These are phyloP conservation scores for Serilophus lunatus DNA, from an alignment of 2,113 vertebrate species.

Conservation along the genomic window DNA sequence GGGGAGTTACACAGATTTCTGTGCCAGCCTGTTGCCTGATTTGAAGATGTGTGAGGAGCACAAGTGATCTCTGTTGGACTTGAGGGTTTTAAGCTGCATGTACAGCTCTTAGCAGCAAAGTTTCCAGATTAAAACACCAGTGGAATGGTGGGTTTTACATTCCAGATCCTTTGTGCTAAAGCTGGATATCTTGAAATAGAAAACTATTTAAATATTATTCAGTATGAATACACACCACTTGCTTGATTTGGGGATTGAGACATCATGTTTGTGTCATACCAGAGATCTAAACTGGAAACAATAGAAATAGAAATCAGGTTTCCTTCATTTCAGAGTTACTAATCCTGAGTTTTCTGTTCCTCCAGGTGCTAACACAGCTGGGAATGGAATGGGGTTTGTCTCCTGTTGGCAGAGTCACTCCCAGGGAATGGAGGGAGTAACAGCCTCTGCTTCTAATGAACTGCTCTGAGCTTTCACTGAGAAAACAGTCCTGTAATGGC, in stretches of 20 bases:
- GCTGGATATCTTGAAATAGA: neutral
- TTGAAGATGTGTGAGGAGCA: neutral
- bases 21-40: neutral
- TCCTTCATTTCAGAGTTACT: neutral
- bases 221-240: neutral
- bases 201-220: neutral
- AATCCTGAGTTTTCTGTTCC: neutral
- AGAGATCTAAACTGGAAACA: neutral
- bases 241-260: neutral
- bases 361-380: constrained; percentile 81
- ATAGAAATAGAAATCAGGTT: neutral
- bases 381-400: constrained; percentile 89
- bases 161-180: neutral
- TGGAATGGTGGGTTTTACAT: neutral
- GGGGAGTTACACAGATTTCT: neutral
- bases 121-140: neutral
- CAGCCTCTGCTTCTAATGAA: neutral
- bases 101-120: neutral
- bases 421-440: constrained; percentile 80
- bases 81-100: neutral
- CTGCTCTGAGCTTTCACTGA: constrained; percentile 19
- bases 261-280: neutral
- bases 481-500: neutral
- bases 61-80: neutral
- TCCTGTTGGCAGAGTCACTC: constrained; percentile 85